phyloP scores from a whole-genome alignment of 1,140 invertebrate genomes.

The Pissodes strobi region DNA sequence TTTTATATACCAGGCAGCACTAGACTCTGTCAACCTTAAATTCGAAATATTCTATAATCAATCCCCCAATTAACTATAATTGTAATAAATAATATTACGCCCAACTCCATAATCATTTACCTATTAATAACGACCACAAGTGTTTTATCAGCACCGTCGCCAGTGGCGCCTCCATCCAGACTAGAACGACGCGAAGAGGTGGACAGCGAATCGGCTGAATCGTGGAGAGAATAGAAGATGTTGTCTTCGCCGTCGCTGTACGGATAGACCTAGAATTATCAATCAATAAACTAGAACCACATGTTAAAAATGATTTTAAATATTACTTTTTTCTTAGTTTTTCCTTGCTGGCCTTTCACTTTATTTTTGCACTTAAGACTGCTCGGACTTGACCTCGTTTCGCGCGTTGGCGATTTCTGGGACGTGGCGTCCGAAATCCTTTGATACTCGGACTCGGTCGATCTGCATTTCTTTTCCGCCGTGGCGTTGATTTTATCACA shows the following conservation, averaged over 20 bases:
- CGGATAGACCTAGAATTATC: constrained; percentile 61
- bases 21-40: too few relatives aligned
- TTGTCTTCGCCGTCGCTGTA: constrained; percentile 67
- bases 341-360: constrained; percentile 39
- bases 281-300: too few relatives aligned
- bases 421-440: constrained; percentile 64
- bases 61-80: too few relatives aligned
- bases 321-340: constrained; percentile 39
- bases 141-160: constrained; percentile 51
- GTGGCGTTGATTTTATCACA: constrained; percentile 53
- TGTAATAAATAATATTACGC: too few relatives aligned
- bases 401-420: constrained; percentile 61
- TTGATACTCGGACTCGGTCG: constrained; percentile 64
- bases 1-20: too few relatives aligned
- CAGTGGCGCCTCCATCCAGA: constrained; percentile 47
- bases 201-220: constrained; percentile 52
- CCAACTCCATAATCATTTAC: too few relatives aligned
- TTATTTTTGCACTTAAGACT: constrained; percentile 55
- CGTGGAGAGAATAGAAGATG: constrained; percentile 59
- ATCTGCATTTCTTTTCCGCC: constrained; percentile 43
- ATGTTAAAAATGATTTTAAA: too few relatives aligned
- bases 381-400: constrained; percentile 49
- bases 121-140: constrained; percentile 55
- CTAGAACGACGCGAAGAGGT: constrained; percentile 57
- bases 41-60: too few relatives aligned